Evolutionary conservation across 2,888 invertebrate species (phyloP).

Genomic region (Melanotus villosus): DNA sequence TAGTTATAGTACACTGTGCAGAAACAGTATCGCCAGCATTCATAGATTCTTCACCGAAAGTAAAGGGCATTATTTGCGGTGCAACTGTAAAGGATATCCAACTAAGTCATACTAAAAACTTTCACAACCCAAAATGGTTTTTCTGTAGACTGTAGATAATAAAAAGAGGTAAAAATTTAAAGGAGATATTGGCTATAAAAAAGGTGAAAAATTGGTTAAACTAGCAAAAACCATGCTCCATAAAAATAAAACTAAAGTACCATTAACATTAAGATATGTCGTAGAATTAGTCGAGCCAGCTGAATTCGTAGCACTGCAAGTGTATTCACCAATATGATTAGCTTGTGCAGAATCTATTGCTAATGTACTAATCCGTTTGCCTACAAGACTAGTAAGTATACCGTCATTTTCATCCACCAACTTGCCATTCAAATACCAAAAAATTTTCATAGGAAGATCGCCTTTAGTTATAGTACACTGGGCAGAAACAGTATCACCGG

Average conservation of each 20-base stretch:
- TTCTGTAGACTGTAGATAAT: no score
- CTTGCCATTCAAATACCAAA: conserved; percentile 76
- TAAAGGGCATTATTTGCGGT: conserved; percentile 80
- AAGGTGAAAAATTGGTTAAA: no score
- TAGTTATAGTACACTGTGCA: conserved; percentile 81
- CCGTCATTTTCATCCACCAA: conserved; percentile 67
- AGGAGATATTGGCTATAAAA: no score
- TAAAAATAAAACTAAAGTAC: no score
- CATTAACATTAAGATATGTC: conserved; percentile 69
- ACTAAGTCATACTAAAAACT: no score
- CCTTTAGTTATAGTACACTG: conserved; percentile 85
- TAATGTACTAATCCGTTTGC: conserved; percentile 69
- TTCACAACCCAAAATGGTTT: no score
- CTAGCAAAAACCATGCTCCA: conserved; percentile 7
- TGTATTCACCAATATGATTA: conserved; percentile 69
- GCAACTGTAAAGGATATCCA: conserved; percentile 73
- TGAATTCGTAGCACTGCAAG: conserved; percentile 70
- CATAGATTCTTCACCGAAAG: conserved; percentile 82
- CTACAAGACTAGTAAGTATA: conserved; percentile 65
- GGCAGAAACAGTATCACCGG: conserved; percentile 82
- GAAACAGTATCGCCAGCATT: conserved; percentile 85
- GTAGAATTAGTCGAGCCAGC: conserved; percentile 69
- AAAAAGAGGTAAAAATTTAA: no score
- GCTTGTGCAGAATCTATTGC: conserved; percentile 70
- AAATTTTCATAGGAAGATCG: conserved; percentile 82